These are phyloP conservation scores for Anagrus nilaparvatae DNA, from an alignment of 1,140 invertebrate genomes.

Conservation along the genomic window DNA sequence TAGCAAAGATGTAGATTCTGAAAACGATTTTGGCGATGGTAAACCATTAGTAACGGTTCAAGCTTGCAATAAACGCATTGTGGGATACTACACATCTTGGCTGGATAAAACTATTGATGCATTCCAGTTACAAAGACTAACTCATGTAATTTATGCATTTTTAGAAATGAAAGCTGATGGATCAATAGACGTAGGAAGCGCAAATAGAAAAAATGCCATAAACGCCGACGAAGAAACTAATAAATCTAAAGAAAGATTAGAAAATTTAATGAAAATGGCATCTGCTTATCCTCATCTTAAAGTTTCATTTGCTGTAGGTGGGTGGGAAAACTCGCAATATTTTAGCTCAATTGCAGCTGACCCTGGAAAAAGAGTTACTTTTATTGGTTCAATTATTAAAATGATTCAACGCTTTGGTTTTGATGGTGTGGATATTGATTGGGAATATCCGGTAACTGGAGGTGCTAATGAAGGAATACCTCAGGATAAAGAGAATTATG, in stretches of 20 bases:
- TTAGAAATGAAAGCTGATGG: conserved; percentile 43
- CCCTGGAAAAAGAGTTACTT: conserved; percentile 41
- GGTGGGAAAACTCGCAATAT: conserved; percentile 56
- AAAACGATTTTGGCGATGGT: too few relatives aligned
- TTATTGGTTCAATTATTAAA: conserved; percentile 47
- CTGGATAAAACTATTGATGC: too few relatives aligned
- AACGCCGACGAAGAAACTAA: conserved; percentile 43
- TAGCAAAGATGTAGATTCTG: too few relatives aligned
- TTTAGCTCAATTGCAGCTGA: conserved; percentile 50
- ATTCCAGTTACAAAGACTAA: too few relatives aligned
- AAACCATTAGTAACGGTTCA: too few relatives aligned
- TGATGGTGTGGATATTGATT: conserved; percentile 72
- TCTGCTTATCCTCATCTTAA: conserved; percentile 50
- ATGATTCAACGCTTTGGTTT: conserved; percentile 56
- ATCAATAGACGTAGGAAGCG: conserved; percentile 21
- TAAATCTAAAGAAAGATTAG: conserved; percentile 43
- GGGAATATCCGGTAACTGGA: conserved; percentile 61
- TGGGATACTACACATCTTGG: too few relatives aligned
- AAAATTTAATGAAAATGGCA: conserved; percentile 37
- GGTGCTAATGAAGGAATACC: too few relatives aligned
- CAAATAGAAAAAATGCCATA: background rate
- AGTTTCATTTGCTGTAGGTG: conserved; percentile 60
- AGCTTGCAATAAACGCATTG: too few relatives aligned
- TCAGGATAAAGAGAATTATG: conserved; percentile 42
- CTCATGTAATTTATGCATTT: conserved; percentile 60